phyloP scores from a whole-genome alignment of 2,113 vertebrate species.

The Orcinus orca region DNA sequence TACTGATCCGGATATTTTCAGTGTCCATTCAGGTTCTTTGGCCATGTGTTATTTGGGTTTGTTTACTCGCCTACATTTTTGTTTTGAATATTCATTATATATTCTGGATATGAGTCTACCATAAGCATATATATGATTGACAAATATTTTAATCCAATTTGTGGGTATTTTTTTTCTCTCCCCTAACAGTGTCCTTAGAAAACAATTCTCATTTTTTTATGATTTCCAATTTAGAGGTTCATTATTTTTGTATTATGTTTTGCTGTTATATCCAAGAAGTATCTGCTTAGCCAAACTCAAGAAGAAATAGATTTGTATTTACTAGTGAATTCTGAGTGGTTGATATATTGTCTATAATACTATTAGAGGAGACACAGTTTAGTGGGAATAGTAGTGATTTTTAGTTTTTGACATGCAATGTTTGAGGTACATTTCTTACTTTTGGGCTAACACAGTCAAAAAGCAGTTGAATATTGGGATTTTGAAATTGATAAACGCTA shows the following conservation, averaged over 20 bases:
- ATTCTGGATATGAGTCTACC: background rate
- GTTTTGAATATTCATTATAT: background rate
- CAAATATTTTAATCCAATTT: background rate
- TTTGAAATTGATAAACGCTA: background rate
- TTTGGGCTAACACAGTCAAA: background rate
- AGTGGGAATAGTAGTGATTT: background rate
- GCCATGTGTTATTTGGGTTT: background rate
- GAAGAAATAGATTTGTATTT: background rate
- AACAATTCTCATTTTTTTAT: background rate
- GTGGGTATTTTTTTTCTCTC: background rate
- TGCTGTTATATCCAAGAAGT: background rate
- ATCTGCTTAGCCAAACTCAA: background rate
- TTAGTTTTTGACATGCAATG: background rate
- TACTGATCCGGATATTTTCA: background rate
- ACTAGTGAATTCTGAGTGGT: background rate
- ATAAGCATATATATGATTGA: background rate
- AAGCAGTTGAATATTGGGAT: background rate
- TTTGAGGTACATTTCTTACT: background rate
- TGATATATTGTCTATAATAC: background rate
- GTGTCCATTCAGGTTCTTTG: background rate
- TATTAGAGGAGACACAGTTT: background rate
- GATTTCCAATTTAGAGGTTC: background rate
- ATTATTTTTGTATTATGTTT: background rate
- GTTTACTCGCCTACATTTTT: background rate
- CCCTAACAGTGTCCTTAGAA: background rate